A percentile compares a stretch with the other conserved stretches of the same genome.
These are phyloP conservation scores for Tichodroma muraria DNA, from an alignment of 2,113 vertebrate species.

Conservation along the genomic window DNA sequence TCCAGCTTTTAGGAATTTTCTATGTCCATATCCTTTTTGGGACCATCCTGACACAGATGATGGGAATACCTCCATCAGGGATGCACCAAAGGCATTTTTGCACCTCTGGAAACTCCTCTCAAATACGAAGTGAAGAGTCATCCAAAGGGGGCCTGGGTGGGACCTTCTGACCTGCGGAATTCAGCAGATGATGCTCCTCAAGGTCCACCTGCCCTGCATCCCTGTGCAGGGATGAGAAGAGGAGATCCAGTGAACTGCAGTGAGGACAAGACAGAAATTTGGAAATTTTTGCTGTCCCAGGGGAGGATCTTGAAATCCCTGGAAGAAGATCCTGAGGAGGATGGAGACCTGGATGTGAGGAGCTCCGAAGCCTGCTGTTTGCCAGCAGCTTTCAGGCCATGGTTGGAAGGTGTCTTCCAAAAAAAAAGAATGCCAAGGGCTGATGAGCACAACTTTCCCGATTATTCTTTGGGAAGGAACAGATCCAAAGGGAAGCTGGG, in stretches of 20 bases:
- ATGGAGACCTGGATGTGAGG: not conserved
- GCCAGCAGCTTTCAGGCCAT: not conserved
- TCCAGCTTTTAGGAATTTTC: not conserved
- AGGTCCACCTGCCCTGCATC: not conserved
- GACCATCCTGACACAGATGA: not conserved
- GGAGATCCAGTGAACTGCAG: not conserved
- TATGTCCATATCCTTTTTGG: not conserved
- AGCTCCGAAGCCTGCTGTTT: not conserved
- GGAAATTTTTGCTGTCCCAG: not conserved
- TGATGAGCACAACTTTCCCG: accelerated
- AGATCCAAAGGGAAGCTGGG: not conserved
- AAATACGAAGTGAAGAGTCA: not conserved
- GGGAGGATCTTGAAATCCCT: not conserved
- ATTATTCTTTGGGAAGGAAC: not conserved
- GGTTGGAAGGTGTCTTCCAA: not conserved
- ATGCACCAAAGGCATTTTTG: accelerated
- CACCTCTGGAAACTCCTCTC: not conserved
- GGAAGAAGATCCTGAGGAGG: not conserved
- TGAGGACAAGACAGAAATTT: not conserved
- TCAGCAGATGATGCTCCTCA: not conserved
- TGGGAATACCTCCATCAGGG: not conserved
- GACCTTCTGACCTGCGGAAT: not conserved
- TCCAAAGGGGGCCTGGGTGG: not conserved
- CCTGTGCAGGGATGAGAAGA: not conserved
- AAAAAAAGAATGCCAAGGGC: not conserved